Conservation (phyloP, 2,113 vertebrate species). For the Lophius piscatorius region DNA sequence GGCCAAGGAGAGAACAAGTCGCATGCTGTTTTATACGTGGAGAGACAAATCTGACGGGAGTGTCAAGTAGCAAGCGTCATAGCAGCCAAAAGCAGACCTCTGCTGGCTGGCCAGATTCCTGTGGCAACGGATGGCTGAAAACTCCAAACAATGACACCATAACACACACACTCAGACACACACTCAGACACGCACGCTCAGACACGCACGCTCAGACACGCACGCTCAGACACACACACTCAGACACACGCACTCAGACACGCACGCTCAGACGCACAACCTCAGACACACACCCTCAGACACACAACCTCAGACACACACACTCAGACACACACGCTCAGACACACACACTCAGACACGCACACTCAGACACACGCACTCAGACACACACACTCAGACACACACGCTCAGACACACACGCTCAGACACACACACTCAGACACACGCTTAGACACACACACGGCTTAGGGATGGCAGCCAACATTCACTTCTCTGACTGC, state of each 20-base stretch:
- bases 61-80: constrained; percentile 66
- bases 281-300: constrained; percentile 26
- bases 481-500: constrained; percentile 54
- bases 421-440: constrained; percentile 4
- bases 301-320: constrained; percentile 20
- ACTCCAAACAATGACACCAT: constrained; percentile 61
- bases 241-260: constrained; percentile 13
- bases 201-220: neutral
- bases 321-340: constrained; percentile 1
- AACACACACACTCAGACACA: constrained; percentile 32
- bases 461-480: constrained; percentile 47
- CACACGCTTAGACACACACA: constrained; percentile 37
- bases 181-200: constrained; percentile 27
- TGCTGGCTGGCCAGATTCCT: constrained; percentile 61
- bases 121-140: constrained; percentile 61
- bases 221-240: constrained; percentile 29
- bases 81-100: constrained; percentile 59
- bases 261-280: constrained; percentile 19
- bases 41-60: constrained; percentile 60
- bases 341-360: constrained; percentile 65
- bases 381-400: constrained; percentile 29
- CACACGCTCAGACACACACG: constrained; percentile 16
- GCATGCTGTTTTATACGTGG: constrained; percentile 72
- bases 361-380: constrained; percentile 33
- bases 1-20: constrained; percentile 68